These are phyloP conservation scores for Pogona vitticeps DNA, from an alignment of 2,113 vertebrate genomes.

Conservation along the genomic window DNA sequence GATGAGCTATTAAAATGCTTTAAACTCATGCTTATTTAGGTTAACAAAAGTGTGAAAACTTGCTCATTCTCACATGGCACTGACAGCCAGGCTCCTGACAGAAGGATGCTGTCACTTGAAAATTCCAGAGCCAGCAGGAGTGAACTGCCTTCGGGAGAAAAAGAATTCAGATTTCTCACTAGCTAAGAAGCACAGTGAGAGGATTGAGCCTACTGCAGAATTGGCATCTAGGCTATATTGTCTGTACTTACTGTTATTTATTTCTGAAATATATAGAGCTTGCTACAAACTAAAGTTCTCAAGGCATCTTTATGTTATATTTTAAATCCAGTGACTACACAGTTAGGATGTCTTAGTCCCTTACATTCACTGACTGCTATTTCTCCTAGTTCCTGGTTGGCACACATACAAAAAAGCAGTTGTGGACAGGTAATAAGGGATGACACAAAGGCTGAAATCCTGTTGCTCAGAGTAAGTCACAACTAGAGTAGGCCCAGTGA, in stretches of 20 bases:
- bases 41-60: neutral
- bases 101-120: constrained; percentile 10
- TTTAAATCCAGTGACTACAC: neutral
- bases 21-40: neutral
- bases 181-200: neutral
- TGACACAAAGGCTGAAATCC: too few relatives aligned
- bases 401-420: too few relatives aligned
- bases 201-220: neutral
- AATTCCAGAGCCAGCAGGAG: neutral
- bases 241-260: neutral
- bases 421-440: too few relatives aligned
- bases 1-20: neutral
- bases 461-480: too few relatives aligned
- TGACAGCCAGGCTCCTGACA: constrained; percentile 6
- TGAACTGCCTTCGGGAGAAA: neutral
- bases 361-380: neutral
- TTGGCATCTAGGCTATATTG: neutral
- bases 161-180: neutral
- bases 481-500: too few relatives aligned
- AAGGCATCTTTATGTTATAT: neutral
- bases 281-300: neutral
- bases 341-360: too few relatives aligned
- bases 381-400: neutral
- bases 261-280: neutral
- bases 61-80: constrained; percentile 4